These are phyloP conservation scores for Emydoidea blandingii DNA, from an alignment of 2,797 vertebrate genomes.

Conservation along the genomic window DNA sequence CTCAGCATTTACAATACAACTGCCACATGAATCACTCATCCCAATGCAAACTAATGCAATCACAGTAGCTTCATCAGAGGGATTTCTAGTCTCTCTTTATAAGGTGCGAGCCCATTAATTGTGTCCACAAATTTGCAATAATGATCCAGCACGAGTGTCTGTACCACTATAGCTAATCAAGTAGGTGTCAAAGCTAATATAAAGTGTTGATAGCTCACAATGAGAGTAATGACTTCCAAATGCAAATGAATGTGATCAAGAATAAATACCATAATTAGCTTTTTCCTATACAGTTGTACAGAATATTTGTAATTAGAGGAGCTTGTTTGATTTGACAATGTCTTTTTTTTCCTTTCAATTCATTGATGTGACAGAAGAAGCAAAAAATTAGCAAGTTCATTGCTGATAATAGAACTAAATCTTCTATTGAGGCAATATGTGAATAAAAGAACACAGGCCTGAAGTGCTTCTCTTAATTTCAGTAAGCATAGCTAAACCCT, in stretches of 20 bases:
- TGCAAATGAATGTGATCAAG: background rate
- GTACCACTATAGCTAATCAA: background rate
- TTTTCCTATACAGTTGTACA: background rate
- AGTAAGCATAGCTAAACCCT: background rate
- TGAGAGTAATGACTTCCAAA: background rate
- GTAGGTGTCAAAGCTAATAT: background rate
- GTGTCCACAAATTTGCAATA: background rate
- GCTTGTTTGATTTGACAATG: background rate
- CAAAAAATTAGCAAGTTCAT: background rate
- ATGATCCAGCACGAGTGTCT: background rate
- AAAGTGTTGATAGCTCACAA: background rate
- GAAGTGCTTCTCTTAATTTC: conserved; percentile 3
- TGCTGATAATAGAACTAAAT: conserved; percentile 5
- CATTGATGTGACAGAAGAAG: background rate
- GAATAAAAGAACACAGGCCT: background rate
- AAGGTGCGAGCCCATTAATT: background rate
- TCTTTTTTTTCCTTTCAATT: background rate
- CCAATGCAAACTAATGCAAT: background rate
- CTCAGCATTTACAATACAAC: background rate
- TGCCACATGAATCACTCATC: background rate
- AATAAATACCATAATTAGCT: background rate
- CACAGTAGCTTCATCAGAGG: conserved; percentile 26
- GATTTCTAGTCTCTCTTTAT: background rate
- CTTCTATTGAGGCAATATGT: conserved; percentile 1
- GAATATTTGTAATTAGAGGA: background rate